Conservation (phyloP, 2,888 invertebrate genomes). For the Tinea semifulvella region DNA sequence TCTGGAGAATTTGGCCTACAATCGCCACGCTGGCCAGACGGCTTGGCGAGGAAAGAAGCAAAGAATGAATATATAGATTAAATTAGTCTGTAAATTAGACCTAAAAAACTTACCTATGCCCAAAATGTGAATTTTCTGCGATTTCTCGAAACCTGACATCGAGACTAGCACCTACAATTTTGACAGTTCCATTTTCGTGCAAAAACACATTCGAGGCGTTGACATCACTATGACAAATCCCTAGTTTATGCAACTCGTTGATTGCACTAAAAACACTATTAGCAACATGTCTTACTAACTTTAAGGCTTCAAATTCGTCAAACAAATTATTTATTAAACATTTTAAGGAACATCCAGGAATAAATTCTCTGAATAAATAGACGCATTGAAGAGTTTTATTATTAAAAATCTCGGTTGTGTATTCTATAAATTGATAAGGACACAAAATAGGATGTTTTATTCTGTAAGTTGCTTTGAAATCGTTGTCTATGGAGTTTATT, state of each 20-base stretch:
- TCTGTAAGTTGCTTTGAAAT: slow-evolving; percentile 75
- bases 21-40: too few species aligned
- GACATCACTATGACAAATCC: slow-evolving; percentile 86
- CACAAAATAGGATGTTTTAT: slow-evolving; percentile 77
- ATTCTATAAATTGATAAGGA: slow-evolving; percentile 78
- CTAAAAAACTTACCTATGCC: slow-evolving; percentile 41
- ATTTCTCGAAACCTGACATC: slow-evolving; percentile 73
- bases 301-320: slow-evolving; percentile 39
- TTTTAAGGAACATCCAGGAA: slow-evolving; percentile 56
- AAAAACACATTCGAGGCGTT: slow-evolving; percentile 77
- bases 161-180: slow-evolving; percentile 75
- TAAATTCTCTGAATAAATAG: slow-evolving; percentile 77
- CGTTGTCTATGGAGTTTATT: slow-evolving; percentile 77
- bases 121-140: slow-evolving; percentile 40
- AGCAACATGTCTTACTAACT: slow-evolving; percentile 71
- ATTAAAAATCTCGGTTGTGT: slow-evolving; percentile 63
- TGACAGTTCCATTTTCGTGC: slow-evolving; percentile 68
- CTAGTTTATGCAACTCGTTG: slow-evolving; percentile 81
- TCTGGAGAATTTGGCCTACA: too few species aligned
- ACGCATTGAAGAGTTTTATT: slow-evolving; percentile 51
- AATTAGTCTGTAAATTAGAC: too few species aligned
- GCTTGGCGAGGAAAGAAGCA: too few species aligned
- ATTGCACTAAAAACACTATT: slow-evolving; percentile 78
- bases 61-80: too few species aligned
- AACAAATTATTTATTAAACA: slow-evolving; percentile 34